Evolutionary conservation across 37 sponge, comb jelly and placozoan species (phyloP).

Genomic region (Haliclona indistincta): DNA sequence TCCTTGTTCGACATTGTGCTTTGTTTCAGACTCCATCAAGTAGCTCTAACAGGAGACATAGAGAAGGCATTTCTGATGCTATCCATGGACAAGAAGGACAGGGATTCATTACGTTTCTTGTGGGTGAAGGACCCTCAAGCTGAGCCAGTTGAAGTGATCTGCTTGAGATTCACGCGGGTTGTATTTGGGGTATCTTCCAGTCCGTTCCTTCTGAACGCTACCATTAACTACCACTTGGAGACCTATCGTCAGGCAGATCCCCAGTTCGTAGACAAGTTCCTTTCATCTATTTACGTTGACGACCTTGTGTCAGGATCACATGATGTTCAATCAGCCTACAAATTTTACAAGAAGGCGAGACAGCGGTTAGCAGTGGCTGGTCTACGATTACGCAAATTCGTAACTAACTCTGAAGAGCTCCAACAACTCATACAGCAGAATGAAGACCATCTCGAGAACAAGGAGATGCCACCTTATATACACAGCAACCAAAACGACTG

Average conservation of each 20-base stretch:
- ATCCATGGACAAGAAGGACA: constrained; percentile 1
- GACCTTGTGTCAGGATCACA: neutral
- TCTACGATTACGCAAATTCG: constrained; percentile 15
- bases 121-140: constrained; percentile 2
- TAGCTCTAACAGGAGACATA: constrained; percentile 11
- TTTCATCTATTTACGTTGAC: constrained; percentile 25
- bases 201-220: constrained; percentile 9
- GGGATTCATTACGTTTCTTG: constrained; percentile 2
- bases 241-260: neutral
- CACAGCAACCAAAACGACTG: too few species aligned
- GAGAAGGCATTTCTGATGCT: constrained; percentile 13
- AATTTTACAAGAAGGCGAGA: constrained; percentile 5
- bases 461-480: too few species aligned
- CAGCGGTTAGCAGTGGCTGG: neutral
- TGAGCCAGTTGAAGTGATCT: neutral
- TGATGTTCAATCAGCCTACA: constrained; percentile 7
- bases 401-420: constrained; percentile 10
- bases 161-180: constrained; percentile 13
- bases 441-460: neutral
- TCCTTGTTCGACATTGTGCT: constrained; percentile 7
- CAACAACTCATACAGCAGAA: neutral
- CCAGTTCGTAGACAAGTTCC: constrained; percentile 10
- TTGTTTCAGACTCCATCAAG: neutral
- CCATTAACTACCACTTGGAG: constrained; percentile 16
- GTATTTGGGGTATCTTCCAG: neutral